phyloP scores from a whole-genome alignment of 2,113 vertebrate species.

The Varanus salvator region DNA sequence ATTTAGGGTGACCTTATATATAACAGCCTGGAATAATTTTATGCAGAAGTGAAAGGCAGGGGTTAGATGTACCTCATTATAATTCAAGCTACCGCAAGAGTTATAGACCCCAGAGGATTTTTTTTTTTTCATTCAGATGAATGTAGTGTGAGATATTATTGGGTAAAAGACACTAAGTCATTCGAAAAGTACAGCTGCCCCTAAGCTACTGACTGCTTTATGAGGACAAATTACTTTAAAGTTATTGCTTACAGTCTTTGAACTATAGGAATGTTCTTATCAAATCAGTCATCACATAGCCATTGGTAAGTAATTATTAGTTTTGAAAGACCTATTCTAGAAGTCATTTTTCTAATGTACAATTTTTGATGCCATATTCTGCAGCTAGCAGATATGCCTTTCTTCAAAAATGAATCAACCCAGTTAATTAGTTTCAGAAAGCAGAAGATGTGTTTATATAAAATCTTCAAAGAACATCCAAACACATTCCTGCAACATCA shows the following conservation, averaged over 20 bases:
- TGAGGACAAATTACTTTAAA: not conserved
- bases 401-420: not conserved
- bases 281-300: constrained; percentile 11
- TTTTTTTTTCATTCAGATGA: constrained; percentile 56
- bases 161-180: constrained; percentile 39
- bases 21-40: constrained; percentile 44
- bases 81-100: constrained; percentile 42
- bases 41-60: constrained; percentile 29
- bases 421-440: not conserved
- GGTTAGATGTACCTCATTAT: constrained; percentile 54
- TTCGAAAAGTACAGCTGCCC: constrained; percentile 29
- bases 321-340: constrained; percentile 10
- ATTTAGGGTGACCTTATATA: constrained; percentile 44
- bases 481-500: not conserved
- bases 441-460: not conserved
- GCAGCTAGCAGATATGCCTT: not conserved
- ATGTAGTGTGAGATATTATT: not conserved
- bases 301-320: not conserved
- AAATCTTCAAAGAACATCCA: not conserved
- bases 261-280: constrained; percentile 5
- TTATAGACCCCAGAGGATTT: constrained; percentile 51
- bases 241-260: not conserved
- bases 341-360: constrained; percentile 5
- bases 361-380: not conserved
- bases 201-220: constrained; percentile 25